These are phyloP conservation scores for Dromius quadrimaculatus DNA, from an alignment of 2,888 invertebrate species.

Conservation along the genomic window DNA sequence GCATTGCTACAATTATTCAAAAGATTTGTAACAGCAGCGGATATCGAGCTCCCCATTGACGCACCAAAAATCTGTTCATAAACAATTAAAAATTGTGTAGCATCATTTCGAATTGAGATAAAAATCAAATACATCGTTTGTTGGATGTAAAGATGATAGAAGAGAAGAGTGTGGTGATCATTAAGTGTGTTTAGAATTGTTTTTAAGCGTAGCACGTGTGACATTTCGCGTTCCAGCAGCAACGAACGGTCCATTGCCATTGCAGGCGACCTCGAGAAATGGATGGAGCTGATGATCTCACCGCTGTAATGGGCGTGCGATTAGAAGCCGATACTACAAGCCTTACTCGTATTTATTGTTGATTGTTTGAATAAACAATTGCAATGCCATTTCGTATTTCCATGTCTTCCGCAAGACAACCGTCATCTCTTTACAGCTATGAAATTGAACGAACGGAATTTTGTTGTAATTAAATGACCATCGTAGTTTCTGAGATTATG, in stretches of 20 bases:
- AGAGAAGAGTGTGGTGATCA: background rate
- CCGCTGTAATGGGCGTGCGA: constrained; percentile 26
- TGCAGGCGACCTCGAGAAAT: constrained; percentile 23
- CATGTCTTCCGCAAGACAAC: constrained; percentile 21
- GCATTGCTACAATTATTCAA: too few relatives aligned
- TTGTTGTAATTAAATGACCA: too few relatives aligned
- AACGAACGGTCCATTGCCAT: constrained; percentile 34
- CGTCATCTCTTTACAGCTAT: background rate
- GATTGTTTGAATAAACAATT: constrained; percentile 41
- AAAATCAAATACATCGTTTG: background rate
- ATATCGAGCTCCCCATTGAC: too few relatives aligned
- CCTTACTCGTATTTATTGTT: constrained; percentile 19
- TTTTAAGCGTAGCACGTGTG: constrained; percentile 27
- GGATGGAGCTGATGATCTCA: constrained; percentile 26
- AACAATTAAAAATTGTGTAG: too few relatives aligned
- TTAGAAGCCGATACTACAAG: constrained; percentile 28
- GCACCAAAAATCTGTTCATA: too few relatives aligned
- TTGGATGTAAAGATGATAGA: background rate
- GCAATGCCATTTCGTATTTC: background rate
- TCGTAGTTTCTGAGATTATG: too few relatives aligned
- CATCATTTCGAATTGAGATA: constrained; percentile 1
- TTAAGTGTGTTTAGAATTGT: too few relatives aligned
- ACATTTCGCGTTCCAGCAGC: constrained; percentile 28
- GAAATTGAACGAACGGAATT: background rate
- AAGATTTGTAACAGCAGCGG: too few relatives aligned